Base-by-base conservation (phyloP, 1,140 invertebrate species). In the Macrobrachium nipponense region DNA sequence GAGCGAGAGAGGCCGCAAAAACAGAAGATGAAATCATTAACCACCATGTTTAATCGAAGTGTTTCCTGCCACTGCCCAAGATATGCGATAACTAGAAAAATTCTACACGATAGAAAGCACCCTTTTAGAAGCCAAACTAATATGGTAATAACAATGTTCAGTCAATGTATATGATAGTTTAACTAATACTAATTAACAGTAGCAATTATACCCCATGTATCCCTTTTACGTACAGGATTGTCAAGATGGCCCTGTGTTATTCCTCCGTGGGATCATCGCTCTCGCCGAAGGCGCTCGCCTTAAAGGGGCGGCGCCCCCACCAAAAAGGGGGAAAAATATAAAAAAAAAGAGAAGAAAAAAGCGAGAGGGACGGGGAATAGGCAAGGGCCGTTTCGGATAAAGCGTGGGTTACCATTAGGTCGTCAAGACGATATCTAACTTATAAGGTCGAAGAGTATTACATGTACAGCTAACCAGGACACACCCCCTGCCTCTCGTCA, bases 131-230 rank as follows among this genome's bases (percentile, higher is more conserved):
- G 36, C 36, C 68, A 70, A 70, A 27, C 23, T 70, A 70, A 70
- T 70, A 70, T 70, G 68, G 8, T 70, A 51, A 51, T 51, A 51
- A 51, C 51, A 51, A 51, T 51, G 51, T 51, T 51, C 51, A 51
- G 8, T 51, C 51, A 51, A 51, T 51, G 51, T 51, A 51, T 51
- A 51, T 51, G 78, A 80, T 80, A 86, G 83, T 77, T 86, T 86
- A 86, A 86, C 83, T 86, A 86, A 86, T 72, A 80, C 83, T 86
- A 86, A 80, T 66, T 86, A 86, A 86, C 83, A 86, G 83, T 86
- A 86, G 83, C 83, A 86, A 86, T 86, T 86, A 86, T 86, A 86
- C 80, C 83, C 80, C 79, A 86, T 51, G 8, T 51, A 51, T 51
- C 51, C 83, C 83, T 78, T 86, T 86, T 86, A 86, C 83, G 80